phyloP scores from a whole-genome alignment of 2,797 vertebrate genomes.

The Myripristis murdjan region DNA sequence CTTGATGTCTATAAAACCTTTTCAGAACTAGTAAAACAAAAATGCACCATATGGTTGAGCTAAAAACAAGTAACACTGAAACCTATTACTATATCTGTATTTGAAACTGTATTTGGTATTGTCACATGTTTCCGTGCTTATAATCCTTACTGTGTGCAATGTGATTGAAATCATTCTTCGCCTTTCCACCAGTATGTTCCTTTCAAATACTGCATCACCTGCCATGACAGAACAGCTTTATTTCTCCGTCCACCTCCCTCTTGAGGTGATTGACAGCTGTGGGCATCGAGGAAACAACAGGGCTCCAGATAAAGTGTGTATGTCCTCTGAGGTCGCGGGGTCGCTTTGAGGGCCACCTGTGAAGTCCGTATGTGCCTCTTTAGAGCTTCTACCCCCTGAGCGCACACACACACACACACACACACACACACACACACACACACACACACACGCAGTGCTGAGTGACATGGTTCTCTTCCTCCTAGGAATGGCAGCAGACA shows the following conservation, averaged over 20 bases:
- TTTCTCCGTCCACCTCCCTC: constrained; percentile 26
- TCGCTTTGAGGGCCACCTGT: constrained; percentile 69
- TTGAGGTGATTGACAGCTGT: constrained; percentile 59
- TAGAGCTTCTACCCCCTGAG: constrained; percentile 1
- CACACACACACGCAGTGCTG: constrained; percentile 1
- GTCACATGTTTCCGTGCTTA: background rate
- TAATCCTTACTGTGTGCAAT: background rate
- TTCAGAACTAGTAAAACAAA: too few relatives aligned
- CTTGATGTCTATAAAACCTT: too few relatives aligned
- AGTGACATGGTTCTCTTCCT: constrained; percentile 76
- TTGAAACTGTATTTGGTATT: too few relatives aligned
- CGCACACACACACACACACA: constrained; percentile 30
- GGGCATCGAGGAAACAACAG: constrained; percentile 37
- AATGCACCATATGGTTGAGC: too few relatives aligned
- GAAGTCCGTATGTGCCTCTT: constrained; percentile 22
- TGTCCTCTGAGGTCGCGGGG: constrained; percentile 53
- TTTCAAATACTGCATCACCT: constrained; percentile 37
- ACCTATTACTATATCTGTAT: too few relatives aligned
- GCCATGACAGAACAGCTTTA: constrained; percentile 35
- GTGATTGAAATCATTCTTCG: constrained; percentile 5
- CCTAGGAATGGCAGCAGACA: constrained; percentile 82
- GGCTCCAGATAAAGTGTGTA: constrained; percentile 45
- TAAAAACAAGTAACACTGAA: too few relatives aligned
- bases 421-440: constrained; percentile 13
- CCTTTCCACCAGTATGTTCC: constrained; percentile 19